Evolutionary conservation across 2,888 invertebrate species (phyloP).

Genomic region (Pegoplata infirma): DNA sequence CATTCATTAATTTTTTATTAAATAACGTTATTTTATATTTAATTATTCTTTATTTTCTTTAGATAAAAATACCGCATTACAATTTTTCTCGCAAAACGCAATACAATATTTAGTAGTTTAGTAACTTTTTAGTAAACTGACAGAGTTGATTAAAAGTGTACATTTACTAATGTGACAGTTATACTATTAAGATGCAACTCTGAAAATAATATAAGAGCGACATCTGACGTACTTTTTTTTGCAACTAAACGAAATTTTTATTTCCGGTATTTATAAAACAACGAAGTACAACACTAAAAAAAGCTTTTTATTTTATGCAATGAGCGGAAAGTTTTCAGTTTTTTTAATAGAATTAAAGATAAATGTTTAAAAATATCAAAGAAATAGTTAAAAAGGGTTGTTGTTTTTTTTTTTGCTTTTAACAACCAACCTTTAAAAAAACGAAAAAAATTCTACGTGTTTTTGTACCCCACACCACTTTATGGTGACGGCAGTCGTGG

Average conservation of each 20-base stretch:
- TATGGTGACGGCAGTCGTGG: too few species aligned
- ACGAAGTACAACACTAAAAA: neutral
- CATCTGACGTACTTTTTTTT: neutral
- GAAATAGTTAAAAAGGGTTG: too few species aligned
- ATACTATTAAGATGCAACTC: neutral
- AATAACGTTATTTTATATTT: neutral
- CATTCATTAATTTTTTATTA: neutral
- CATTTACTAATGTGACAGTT: neutral
- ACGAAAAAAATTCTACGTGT: too few species aligned
- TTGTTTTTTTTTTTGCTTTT: too few species aligned
- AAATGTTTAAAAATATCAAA: too few species aligned
- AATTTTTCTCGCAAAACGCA: neutral
- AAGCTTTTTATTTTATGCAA: too few species aligned
- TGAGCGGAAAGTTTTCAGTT: too few species aligned
- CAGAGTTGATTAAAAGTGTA: constrained; percentile 10
- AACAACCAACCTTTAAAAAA: too few species aligned
- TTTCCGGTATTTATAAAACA: neutral
- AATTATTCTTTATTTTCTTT: neutral
- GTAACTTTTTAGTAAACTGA: constrained; percentile 9
- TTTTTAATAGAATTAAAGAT: too few species aligned
- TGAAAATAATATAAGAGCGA: neutral
- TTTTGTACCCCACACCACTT: too few species aligned
- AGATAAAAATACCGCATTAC: constrained; percentile 11
- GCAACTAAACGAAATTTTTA: neutral
- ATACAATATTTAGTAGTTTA: too few species aligned